A percentile compares a stretch with the other conserved stretches of the same genome.
Evolutionary conservation across 2,888 invertebrate genomes (phyloP).

Genomic region (Leptinotarsa peninsularis): DNA sequence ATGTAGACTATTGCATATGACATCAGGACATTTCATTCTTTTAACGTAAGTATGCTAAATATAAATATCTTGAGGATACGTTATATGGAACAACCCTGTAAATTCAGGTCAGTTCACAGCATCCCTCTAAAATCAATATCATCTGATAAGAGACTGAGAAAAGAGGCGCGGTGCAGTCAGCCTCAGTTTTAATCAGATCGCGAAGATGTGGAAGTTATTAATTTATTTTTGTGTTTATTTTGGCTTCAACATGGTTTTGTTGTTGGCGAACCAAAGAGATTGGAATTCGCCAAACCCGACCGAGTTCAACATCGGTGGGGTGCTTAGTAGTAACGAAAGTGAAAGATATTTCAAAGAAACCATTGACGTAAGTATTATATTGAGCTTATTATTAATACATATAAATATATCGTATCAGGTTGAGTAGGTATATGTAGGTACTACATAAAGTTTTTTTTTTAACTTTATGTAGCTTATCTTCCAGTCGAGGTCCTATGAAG

Average conservation of each 20-base stretch:
- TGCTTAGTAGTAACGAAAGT: slow-evolving; percentile 86
- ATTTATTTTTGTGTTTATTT: slow-evolving; percentile 12
- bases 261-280: slow-evolving; percentile 44
- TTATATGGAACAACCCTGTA: background rate
- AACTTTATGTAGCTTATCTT: too few species aligned
- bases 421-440: too few species aligned
- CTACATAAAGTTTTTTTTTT: too few species aligned
- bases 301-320: slow-evolving; percentile 91
- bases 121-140: slow-evolving; percentile 36
- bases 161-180: slow-evolving; percentile 5
- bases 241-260: slow-evolving; percentile 10
- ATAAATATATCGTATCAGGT: too few species aligned
- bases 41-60: too few species aligned
- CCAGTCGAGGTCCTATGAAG: too few species aligned
- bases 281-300: slow-evolving; percentile 60
- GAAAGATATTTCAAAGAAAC: slow-evolving; percentile 84
- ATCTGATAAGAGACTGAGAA: slow-evolving; percentile 22
- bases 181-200: slow-evolving; percentile 1
- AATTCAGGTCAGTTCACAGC: slow-evolving; percentile 18
- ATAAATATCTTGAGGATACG: too few species aligned
- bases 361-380: slow-evolving; percentile 76
- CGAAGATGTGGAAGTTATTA: slow-evolving; percentile 16
- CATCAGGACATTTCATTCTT: too few species aligned
- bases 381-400: too few species aligned
- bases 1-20: too few species aligned